Percentiles rank a stretch among this genome's conserved stretches.
phyloP scores from a whole-genome alignment of 2,797 vertebrate species.

The Lacerta agilis region DNA sequence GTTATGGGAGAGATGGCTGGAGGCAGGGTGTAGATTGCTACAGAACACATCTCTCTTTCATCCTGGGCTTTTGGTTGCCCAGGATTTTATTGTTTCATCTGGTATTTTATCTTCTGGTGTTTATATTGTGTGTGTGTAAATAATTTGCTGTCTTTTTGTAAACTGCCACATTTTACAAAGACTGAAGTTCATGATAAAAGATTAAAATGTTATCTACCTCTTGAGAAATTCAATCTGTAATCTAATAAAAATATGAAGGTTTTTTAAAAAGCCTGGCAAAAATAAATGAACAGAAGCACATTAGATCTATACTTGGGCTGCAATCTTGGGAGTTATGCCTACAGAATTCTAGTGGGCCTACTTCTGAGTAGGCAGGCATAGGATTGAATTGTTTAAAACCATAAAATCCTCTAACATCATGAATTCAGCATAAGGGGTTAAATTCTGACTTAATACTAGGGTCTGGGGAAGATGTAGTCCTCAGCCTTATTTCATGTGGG shows the following conservation, averaged over 20 bases:
- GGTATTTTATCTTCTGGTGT: too few relatives aligned
- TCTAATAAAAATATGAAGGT: not conserved
- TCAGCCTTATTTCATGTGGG: too few relatives aligned
- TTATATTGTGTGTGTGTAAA: too few relatives aligned
- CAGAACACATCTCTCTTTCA: too few relatives aligned
- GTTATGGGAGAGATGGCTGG: too few relatives aligned
- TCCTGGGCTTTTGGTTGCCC: too few relatives aligned
- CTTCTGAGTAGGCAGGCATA: not conserved
- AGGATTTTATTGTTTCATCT: too few relatives aligned
- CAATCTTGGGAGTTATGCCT: not conserved
- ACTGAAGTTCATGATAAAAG: not conserved
- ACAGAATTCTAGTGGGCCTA: not conserved
- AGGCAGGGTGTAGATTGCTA: too few relatives aligned
- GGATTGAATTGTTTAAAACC: not conserved
- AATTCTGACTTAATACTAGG: too few relatives aligned
- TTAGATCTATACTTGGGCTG: not conserved
- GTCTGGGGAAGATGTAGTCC: not conserved
- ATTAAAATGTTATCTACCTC: not conserved
- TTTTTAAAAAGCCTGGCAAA: not conserved
- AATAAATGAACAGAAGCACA: not conserved
- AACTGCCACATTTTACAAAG: not conserved
- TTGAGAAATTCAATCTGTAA: not conserved
- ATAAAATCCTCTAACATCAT: not conserved
- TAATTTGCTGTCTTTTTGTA: too few relatives aligned
- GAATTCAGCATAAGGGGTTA: not conserved